Evolutionary conservation across 2,888 invertebrate species (phyloP), one percentile per base, ranked within the genome.

Genomic region (Argynnis bischoffii): DNA sequence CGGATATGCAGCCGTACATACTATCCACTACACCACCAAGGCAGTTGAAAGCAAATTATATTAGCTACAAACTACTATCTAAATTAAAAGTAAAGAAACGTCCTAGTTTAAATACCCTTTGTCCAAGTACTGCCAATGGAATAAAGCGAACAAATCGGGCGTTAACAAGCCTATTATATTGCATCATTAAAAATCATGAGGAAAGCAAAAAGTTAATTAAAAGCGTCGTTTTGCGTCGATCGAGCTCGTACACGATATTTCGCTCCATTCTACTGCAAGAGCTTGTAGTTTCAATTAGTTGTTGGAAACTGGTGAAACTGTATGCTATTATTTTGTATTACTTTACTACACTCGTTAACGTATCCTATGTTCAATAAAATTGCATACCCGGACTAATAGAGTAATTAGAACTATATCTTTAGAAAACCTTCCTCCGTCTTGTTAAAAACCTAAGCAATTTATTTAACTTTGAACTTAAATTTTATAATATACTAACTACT

Each of bases 151-250:
- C 67, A 50, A 68, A 68, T 59, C 57, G 57, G 35, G 59, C 59
- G 14, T n/a, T 47, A 64, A 64, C 50, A 50, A 15, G 56, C 35
- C 53, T 47, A 64, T 64, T 57, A 59, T 47, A 47, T 6, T 35
- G 68, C 48, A 54, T 46, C 64, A 59, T 64, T 64, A 64, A 68
- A 68, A 64, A 64, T 64, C 59, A 68, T 55, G 41, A 48, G 55
- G 63, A 67, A 64, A 48, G 57, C 46, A 57, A 21, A 21, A 46
- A 55, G 60, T 55, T 64, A 68, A 68, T 68, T 68, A 55, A 68
- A 59, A 64, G 57, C 59, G 26, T 64, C 55, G 55, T 48, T 55
- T 35, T 41, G 55, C 55, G 53, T 53, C 59, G 56, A 56, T 60
- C 53, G 41, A 41, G 3, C 47, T 41, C 47, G 47, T 41, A 16